These are phyloP conservation scores for Carposina sasakii DNA, from an alignment of 1,140 invertebrate genomes.

Conservation along the genomic window DNA sequence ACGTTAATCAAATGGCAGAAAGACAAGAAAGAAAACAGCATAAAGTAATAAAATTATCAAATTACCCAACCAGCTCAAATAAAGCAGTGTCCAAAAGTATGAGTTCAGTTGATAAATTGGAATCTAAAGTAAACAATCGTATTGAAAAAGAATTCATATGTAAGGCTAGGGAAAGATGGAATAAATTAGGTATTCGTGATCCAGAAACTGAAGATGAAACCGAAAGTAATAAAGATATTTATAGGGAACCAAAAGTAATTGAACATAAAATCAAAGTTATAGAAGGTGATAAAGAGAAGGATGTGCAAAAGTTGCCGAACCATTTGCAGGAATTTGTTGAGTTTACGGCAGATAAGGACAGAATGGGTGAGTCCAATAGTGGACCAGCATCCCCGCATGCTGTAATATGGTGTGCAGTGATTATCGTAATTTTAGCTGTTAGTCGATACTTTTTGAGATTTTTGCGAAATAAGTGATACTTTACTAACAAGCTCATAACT, in stretches of 20 bases:
- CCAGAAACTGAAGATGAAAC: constrained; percentile 72
- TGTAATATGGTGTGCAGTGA: constrained; percentile 65
- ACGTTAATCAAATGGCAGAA: constrained; percentile 83
- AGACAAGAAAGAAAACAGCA: constrained; percentile 83
- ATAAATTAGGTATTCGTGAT: constrained; percentile 74
- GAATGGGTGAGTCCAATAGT: constrained; percentile 54
- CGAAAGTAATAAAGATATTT: constrained; percentile 43
- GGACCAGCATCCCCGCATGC: constrained; percentile 58
- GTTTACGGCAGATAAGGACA: constrained; percentile 75
- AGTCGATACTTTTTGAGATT: constrained; percentile 55
- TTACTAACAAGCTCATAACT: constrained; percentile 20
- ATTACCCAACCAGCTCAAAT: constrained; percentile 24
- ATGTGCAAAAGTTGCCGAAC: constrained; percentile 77
- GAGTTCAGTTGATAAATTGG: constrained; percentile 43
- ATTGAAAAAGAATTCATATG: constrained; percentile 83
- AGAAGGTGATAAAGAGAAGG: constrained; percentile 74
- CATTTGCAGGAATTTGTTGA: constrained; percentile 83
- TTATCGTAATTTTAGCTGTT: constrained; percentile 57
- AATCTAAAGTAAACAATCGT: constrained; percentile 68
- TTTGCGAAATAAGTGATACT: constrained; percentile 42
- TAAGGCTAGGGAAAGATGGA: constrained; percentile 76
- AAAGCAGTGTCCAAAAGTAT: constrained; percentile 53
- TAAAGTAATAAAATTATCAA: constrained; percentile 83
- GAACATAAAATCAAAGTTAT: constrained; percentile 74
- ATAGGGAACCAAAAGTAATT: constrained; percentile 69